Evolutionary conservation across 2,888 invertebrate species (phyloP).

Genomic region (Synergus gifuensis): DNA sequence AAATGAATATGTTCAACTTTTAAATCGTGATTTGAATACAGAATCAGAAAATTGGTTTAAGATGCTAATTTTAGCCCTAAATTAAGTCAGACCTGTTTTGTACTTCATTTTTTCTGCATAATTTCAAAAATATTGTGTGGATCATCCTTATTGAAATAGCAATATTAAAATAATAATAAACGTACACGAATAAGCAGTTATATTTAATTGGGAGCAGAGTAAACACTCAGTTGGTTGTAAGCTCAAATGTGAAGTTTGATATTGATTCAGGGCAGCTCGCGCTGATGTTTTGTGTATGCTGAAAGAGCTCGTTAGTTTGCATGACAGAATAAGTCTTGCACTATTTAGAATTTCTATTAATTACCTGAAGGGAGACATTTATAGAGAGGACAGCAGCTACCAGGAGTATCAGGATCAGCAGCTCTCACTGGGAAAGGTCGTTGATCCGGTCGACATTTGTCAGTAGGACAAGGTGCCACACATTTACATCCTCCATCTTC

Average conservation of each 20-base stretch:
- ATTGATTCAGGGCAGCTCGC: constrained; percentile 9
- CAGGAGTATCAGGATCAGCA: constrained; percentile 65
- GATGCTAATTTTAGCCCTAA: too few species aligned
- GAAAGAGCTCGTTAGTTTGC: constrained; percentile 19
- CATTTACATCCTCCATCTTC: constrained; percentile 72
- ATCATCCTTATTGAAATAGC: not conserved
- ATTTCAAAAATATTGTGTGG: not conserved
- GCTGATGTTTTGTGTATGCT: not conserved
- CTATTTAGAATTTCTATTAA: constrained; percentile 27
- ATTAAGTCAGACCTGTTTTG: too few species aligned
- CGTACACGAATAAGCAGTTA: not conserved
- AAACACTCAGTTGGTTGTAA: not conserved
- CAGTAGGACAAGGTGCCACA: constrained; percentile 68
- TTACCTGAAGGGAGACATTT: constrained; percentile 72
- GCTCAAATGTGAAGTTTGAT: constrained; percentile 21
- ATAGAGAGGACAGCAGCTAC: constrained; percentile 73
- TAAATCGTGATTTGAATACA: too few species aligned
- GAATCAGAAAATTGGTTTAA: too few species aligned
- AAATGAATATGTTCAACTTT: too few species aligned
- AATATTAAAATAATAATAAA: not conserved
- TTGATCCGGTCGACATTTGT: constrained; percentile 66
- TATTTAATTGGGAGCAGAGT: not conserved
- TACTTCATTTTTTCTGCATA: too few species aligned
- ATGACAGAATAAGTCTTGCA: constrained; percentile 2
- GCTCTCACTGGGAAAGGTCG: constrained; percentile 68